Percentiles rank a stretch among this genome's conserved stretches.
phyloP scores from a whole-genome alignment of 2,113 vertebrate species.

The Caranx ignobilis region DNA sequence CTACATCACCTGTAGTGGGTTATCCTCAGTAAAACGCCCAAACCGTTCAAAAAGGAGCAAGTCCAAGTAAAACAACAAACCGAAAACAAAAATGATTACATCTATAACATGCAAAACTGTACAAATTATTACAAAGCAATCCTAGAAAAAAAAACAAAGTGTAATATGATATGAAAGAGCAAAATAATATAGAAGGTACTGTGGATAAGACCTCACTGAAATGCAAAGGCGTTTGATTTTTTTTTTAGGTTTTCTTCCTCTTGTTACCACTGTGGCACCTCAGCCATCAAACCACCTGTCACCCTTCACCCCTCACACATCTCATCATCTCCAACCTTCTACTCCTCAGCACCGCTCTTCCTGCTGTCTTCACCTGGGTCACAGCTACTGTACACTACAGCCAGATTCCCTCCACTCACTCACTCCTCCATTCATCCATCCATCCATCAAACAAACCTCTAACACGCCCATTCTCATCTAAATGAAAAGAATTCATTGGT shows the following conservation, averaged over 20 bases:
- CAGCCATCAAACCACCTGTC: conserved; percentile 47
- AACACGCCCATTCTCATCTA: conserved; percentile 28
- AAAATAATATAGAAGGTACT: conserved; percentile 91
- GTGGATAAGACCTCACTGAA: conserved; percentile 88
- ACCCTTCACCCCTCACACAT: conserved; percentile 29
- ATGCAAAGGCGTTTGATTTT: conserved; percentile 83
- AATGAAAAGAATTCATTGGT: conserved; percentile 73
- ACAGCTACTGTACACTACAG: conserved; percentile 36
- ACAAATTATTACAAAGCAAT: conserved; percentile 96
- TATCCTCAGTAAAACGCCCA: conserved; percentile 91
- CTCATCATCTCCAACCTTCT: background rate
- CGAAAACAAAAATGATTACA: conserved; percentile 92
- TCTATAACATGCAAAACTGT: conserved; percentile 98
- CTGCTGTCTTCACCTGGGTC: conserved; percentile 31
- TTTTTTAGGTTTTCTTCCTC: conserved; percentile 63
- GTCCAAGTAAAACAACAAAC: conserved; percentile 84
- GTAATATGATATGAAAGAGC: conserved; percentile 89
- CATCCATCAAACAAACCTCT: conserved; percentile 9
- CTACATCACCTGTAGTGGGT: conserved; percentile 92
- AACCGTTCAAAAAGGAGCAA: conserved; percentile 86
- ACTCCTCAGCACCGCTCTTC: conserved; percentile 7
- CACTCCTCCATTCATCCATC: conserved; percentile 4
- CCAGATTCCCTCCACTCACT: conserved; percentile 22
- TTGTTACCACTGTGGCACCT: conserved; percentile 49
- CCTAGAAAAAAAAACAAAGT: conserved; percentile 87